phyloP scores from a whole-genome alignment of 2,113 vertebrate species.

The Daphoenositta chrysoptera region DNA sequence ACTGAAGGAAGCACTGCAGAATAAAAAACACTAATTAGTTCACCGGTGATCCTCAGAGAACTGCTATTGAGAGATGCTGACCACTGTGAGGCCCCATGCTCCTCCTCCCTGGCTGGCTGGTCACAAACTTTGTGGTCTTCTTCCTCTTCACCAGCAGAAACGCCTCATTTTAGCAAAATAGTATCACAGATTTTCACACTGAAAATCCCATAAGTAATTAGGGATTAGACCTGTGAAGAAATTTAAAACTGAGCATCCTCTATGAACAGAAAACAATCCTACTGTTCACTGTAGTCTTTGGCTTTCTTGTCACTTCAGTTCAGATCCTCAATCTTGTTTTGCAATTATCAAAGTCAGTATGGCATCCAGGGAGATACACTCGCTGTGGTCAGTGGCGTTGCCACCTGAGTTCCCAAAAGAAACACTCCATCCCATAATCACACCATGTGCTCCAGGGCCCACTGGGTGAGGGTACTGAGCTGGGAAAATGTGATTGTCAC shows the following conservation, averaged over 20 bases:
- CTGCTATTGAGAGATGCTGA: not conserved
- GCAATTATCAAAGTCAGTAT: not conserved
- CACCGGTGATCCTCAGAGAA: not conserved
- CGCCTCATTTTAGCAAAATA: not conserved
- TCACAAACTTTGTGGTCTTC: not conserved
- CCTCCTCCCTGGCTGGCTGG: rapidly evolving
- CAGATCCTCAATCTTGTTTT: not conserved
- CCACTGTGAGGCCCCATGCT: not conserved
- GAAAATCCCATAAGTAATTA: not conserved
- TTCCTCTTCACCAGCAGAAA: not conserved
- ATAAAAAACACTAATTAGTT: not conserved
- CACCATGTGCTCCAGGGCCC: not conserved
- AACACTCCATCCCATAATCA: not conserved
- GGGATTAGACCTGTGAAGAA: not conserved
- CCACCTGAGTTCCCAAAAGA: not conserved
- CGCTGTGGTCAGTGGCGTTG: not conserved
- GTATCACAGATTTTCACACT: not conserved
- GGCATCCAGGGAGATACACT: rapidly evolving
- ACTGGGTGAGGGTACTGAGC: not conserved
- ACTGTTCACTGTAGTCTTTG: not conserved
- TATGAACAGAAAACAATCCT: not conserved
- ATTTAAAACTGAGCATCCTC: not conserved
- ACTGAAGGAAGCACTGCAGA: not conserved
- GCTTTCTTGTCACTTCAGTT: not conserved
- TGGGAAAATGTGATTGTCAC: not conserved